Evolutionary conservation across 2,888 invertebrate species (phyloP).

Genomic region (Orthosia cruda): DNA sequence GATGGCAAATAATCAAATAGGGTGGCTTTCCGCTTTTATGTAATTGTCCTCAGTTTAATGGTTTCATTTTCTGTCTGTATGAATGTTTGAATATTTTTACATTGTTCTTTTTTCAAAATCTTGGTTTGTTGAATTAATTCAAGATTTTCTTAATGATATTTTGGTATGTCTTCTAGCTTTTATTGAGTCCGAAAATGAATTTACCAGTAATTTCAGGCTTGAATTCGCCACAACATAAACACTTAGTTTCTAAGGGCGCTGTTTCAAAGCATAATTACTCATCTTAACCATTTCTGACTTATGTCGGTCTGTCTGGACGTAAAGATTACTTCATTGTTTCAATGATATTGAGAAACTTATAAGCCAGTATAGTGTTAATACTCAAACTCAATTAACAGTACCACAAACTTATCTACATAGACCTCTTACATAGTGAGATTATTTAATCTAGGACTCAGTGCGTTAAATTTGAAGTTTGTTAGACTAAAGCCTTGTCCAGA

Average conservation of each 20-base stretch:
- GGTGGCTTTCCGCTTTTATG: conserved; percentile 38
- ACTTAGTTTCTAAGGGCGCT: not conserved
- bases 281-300: not conserved
- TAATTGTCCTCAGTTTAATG: conserved; percentile 34
- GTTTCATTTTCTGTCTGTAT: conserved; percentile 21
- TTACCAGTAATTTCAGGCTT: not conserved
- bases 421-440: conserved; percentile 53
- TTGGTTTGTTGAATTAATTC: not conserved
- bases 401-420: conserved; percentile 32
- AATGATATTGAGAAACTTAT: conserved; percentile 38
- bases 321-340: conserved; percentile 18
- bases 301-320: not conserved
- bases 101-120: not conserved
- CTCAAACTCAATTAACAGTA: conserved; percentile 14
- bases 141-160: not conserved
- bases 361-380: conserved; percentile 39
- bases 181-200: not conserved
- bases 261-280: not conserved
- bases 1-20: conserved; percentile 51
- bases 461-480: conserved; percentile 61
- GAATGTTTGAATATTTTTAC: conserved; percentile 13
- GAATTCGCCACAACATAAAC: not conserved
- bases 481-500: conserved; percentile 56
- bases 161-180: not conserved
- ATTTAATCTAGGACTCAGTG: conserved; percentile 69